Percentiles rank a stretch among this genome's conserved stretches.
Conservation (phyloP, 2,797 vertebrate species). For the Trachurus trachurus region DNA sequence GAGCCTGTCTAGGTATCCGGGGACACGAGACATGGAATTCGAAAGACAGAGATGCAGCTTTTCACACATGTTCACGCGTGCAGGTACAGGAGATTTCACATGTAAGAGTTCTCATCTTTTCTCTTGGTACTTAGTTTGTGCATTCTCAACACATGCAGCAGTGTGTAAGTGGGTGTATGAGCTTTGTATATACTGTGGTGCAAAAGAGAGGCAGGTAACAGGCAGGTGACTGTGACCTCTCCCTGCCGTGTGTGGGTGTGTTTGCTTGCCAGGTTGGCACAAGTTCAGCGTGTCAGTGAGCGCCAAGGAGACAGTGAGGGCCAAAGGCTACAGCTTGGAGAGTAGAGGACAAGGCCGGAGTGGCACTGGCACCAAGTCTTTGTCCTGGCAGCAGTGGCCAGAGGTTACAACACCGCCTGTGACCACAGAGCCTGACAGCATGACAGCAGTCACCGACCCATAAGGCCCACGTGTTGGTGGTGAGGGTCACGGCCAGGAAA, state of each 20-base stretch:
- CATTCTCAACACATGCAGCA: background rate
- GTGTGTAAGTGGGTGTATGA: background rate
- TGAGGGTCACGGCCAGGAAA: background rate
- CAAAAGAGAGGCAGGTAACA: conserved; percentile 39
- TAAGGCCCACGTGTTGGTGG: conserved; percentile 5
- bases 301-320: conserved; percentile 71
- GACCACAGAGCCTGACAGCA: conserved; percentile 34
- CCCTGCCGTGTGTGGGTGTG: conserved; percentile 38
- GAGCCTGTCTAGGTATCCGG: conserved; percentile 44
- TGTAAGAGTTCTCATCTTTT: conserved; percentile 29
- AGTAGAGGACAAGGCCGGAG: conserved; percentile 54
- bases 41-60: conserved; percentile 39
- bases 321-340: conserved; percentile 64
- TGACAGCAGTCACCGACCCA: conserved; percentile 30
- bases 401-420: conserved; percentile 63
- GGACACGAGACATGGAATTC: conserved; percentile 55
- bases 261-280: conserved; percentile 65
- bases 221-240: conserved; percentile 62
- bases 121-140: conserved; percentile 1
- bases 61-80: conserved; percentile 16
- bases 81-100: conserved; percentile 22
- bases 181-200: conserved; percentile 13
- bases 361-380: conserved; percentile 59
- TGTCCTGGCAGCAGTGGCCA: conserved; percentile 58
- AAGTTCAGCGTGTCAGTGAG: conserved; percentile 53